phyloP scores from a whole-genome alignment of 2,113 vertebrate genomes.

The Siniperca chuatsi region DNA sequence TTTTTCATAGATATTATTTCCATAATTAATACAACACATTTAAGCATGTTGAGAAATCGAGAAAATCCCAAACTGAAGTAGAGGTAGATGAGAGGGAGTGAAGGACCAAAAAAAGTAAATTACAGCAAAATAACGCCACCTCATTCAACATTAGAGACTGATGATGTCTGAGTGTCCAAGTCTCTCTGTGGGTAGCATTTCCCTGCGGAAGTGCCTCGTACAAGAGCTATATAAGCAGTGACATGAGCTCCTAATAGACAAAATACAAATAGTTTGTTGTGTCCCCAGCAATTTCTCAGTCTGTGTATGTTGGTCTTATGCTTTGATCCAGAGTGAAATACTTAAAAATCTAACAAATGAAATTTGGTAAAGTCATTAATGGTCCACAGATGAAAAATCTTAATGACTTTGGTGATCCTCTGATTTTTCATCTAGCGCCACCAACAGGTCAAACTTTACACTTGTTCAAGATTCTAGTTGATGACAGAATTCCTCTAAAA shows the following conservation, averaged over 20 bases:
- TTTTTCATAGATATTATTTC: not conserved
- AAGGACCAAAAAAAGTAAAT: not conserved
- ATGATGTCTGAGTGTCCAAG: slow-evolving; percentile 1
- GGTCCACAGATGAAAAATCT: not conserved
- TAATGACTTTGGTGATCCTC: not conserved
- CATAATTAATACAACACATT: not conserved
- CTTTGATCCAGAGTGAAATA: not conserved
- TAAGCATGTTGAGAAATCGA: not conserved
- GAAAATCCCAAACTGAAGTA: not conserved
- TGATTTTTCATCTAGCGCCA: not conserved
- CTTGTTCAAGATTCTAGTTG: not conserved
- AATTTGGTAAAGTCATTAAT: not conserved
- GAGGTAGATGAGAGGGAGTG: not conserved
- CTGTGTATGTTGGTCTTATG: not conserved
- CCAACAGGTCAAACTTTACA: not conserved
- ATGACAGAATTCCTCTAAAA: too few relatives aligned
- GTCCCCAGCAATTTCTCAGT: not conserved
- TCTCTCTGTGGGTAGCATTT: not conserved
- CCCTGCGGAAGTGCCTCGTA: not conserved
- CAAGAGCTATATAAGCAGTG: not conserved
- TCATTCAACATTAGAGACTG: not conserved
- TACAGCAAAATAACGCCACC: not conserved
- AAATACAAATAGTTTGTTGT: not conserved
- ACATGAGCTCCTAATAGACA: not conserved
- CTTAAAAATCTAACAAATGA: not conserved